phyloP scores from a whole-genome alignment of 37 sponge, comb jelly and placozoan species.

The Ephydatia muelleri region DNA sequence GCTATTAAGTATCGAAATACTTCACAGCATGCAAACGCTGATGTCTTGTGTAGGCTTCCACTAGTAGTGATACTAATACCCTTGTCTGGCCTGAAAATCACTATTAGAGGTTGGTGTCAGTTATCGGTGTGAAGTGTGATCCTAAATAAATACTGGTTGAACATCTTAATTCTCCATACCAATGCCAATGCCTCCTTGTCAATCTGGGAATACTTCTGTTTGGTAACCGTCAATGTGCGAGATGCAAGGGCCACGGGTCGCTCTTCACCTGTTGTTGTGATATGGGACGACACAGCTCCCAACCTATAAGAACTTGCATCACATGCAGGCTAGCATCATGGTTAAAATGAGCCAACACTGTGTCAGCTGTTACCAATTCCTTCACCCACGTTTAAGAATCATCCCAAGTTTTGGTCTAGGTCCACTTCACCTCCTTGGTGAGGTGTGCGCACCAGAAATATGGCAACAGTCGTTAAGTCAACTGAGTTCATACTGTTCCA shows the following conservation, averaged over 20 bases:
- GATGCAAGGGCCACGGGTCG: slow-evolving; percentile 67
- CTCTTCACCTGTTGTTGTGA: slow-evolving; percentile 32
- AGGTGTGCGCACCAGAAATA: background rate
- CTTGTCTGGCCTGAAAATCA: slow-evolving; percentile 48
- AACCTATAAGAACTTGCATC: slow-evolving; percentile 59
- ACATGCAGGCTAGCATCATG: slow-evolving; percentile 16
- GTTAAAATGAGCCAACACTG: slow-evolving; percentile 42
- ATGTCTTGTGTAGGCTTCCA: slow-evolving; percentile 30
- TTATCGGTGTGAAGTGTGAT: slow-evolving; percentile 48
- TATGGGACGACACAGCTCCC: slow-evolving; percentile 58
- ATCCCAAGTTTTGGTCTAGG: background rate
- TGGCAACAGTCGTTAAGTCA: background rate
- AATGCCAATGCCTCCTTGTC: slow-evolving; percentile 61
- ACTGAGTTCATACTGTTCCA: background rate
- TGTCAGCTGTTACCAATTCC: background rate
- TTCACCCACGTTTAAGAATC: slow-evolving; percentile 12
- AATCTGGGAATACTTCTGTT: slow-evolving; percentile 65
- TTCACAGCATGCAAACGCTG: background rate
- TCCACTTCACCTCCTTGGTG: background rate
- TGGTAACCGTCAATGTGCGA: slow-evolving; percentile 37
- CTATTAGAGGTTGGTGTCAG: slow-evolving; percentile 58
- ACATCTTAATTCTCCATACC: slow-evolving; percentile 40
- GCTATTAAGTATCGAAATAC: background rate
- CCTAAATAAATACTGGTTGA: slow-evolving; percentile 71
- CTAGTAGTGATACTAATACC: slow-evolving; percentile 39